Conservation (phyloP, 2,113 vertebrate species). For the Onychorhynchus coronatus region DNA sequence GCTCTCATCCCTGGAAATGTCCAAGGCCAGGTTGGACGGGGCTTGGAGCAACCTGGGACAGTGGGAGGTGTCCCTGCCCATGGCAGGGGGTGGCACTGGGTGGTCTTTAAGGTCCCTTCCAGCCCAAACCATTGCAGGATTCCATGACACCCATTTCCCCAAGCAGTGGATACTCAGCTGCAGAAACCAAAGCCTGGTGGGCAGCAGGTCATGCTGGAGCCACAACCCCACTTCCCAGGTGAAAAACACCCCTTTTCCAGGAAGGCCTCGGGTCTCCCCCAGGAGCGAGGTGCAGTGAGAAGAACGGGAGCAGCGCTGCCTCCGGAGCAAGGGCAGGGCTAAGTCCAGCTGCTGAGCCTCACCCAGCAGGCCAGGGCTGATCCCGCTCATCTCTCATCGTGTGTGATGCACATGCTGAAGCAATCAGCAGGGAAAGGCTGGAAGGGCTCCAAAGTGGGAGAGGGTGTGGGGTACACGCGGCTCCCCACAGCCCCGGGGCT, state of each 20-base stretch:
- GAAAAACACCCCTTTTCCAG: background rate
- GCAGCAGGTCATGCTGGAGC: background rate
- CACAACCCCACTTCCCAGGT: fast-evolving
- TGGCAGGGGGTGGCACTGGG: background rate
- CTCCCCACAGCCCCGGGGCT: background rate
- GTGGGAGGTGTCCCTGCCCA: background rate
- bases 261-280: fast-evolving
- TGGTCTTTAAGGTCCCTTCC: background rate
- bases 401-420: background rate
- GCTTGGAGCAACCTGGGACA: background rate
- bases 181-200: background rate
- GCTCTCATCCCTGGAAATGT: background rate
- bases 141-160: background rate
- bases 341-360: background rate
- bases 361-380: background rate
- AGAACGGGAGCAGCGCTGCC: fast-evolving
- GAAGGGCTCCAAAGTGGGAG: background rate
- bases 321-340: fast-evolving
- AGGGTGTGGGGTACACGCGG: background rate
- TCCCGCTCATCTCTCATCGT: background rate
- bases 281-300: fast-evolving
- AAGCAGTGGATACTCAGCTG: background rate
- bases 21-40: fast-evolving
- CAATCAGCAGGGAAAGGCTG: background rate
- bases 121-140: background rate